These are phyloP conservation scores for Meiosimyza platycephala DNA, from an alignment of 2,888 invertebrate species.

Conservation along the genomic window DNA sequence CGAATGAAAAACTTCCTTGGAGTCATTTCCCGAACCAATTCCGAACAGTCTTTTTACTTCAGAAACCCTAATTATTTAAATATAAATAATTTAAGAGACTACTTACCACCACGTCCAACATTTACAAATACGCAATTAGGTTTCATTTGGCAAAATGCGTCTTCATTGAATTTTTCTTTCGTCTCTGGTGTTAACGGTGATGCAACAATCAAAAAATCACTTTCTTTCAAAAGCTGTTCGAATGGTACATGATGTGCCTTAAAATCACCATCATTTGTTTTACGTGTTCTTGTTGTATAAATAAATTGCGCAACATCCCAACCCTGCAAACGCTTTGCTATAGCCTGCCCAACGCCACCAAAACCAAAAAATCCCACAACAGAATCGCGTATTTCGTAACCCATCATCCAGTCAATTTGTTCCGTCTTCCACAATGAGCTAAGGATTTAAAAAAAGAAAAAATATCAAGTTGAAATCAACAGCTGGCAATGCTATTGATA, in stretches of 20 bases:
- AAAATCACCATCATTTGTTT: conserved; percentile 72
- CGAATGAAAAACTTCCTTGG: too few species aligned
- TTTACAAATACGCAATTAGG: conserved; percentile 86
- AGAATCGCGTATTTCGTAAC: conserved; percentile 80
- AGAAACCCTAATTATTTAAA: too few species aligned
- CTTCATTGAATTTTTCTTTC: conserved; percentile 79
- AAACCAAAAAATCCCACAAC: conserved; percentile 89
- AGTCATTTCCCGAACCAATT: too few species aligned
- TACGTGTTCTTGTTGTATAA: conserved; percentile 78
- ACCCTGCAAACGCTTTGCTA: conserved; percentile 79
- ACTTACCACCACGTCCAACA: conserved; percentile 78
- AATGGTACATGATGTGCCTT: conserved; percentile 78
- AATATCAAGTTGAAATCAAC: conserved; percentile 13
- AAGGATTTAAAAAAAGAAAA: conserved; percentile 10
- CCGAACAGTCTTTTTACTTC: too few species aligned
- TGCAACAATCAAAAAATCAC: conserved; percentile 89
- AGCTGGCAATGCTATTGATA: conserved; percentile 26
- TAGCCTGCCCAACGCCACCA: conserved; percentile 85
- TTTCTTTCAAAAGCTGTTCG: conserved; percentile 76
- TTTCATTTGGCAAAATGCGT: conserved; percentile 89
- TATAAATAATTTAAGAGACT: background rate
- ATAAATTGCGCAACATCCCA: conserved; percentile 81
- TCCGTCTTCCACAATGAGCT: conserved; percentile 76
- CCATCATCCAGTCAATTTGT: conserved; percentile 81
- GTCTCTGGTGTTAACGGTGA: conserved; percentile 85